A percentile compares a stretch with the other conserved stretches of the same genome.
These are phyloP conservation scores for Micrastur ruficollis DNA, from an alignment of 2,797 vertebrate genomes.

Conservation along the genomic window DNA sequence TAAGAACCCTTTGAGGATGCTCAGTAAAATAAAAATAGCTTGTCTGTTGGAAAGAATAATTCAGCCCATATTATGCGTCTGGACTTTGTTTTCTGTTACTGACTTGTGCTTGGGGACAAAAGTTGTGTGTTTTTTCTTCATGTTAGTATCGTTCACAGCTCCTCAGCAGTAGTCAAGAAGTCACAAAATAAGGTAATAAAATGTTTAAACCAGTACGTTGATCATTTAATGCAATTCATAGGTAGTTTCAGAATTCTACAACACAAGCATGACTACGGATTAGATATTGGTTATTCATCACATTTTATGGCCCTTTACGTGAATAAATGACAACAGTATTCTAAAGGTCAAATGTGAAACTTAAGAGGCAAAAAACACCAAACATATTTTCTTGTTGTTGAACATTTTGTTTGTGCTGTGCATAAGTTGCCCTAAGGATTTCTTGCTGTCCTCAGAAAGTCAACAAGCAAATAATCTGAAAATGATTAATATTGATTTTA, in stretches of 20 bases:
- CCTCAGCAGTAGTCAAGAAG: not conserved
- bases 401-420: conserved; percentile 4
- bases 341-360: conserved; percentile 37
- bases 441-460: conserved; percentile 33
- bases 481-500: conserved; percentile 48
- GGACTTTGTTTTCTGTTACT: not conserved
- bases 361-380: not conserved
- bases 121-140: not conserved
- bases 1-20: not conserved
- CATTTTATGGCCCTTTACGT: not conserved
- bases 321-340: not conserved
- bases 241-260: not conserved
- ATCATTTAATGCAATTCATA: not conserved
- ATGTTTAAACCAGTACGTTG: not conserved
- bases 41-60: not conserved
- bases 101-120: not conserved
- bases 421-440: conserved; percentile 20
- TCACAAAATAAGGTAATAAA: not conserved
- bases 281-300: not conserved
- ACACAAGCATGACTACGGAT: not conserved
- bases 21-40: not conserved
- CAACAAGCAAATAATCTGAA: conserved; percentile 37
- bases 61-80: not conserved
- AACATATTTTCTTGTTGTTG: not conserved
- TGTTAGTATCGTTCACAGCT: not conserved